Base-by-base conservation (phyloP, 2,113 vertebrate species). In the Tiliqua scincoides region DNA sequence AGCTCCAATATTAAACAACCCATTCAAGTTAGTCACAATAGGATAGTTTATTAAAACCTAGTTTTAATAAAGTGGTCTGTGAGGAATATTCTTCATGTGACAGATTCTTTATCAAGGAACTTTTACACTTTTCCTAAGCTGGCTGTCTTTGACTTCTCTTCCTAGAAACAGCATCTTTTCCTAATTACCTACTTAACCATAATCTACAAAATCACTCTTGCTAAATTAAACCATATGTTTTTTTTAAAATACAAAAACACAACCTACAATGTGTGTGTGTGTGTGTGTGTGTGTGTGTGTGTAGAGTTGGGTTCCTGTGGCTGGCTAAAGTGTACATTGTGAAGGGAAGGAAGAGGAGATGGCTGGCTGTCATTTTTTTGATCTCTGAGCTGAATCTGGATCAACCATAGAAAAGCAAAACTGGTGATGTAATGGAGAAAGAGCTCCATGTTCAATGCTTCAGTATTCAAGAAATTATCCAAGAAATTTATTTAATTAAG, bases 71-170 rank as follows among this genome's bases (percentile, higher is more conserved):
- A 79, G 52, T 70, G 35, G 27, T 15, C 52, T 4, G 57, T 25
- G 54, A 85, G 83, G 91, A 91, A 86, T n/a, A 40, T 79, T 90
- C 87, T 91, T 90, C 54, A 79, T 76, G 79, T 90, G 20, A 77
- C 88, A 91, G 90, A 91, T 91, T 89, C 84, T 86, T 80, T 82
- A 83, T 93, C 90, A 91, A 86, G 89, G 89, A 91, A 70, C 75
- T 78, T 85, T 88, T 88, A 74, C 0, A 21, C 89, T 52, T 0
- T 0, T 73, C 73, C 67, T 3, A 81, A 91, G 79, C 37, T 14
- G 1, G 25, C 43, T 25, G 54, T 82, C 59, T 43, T 68, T 77
- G 73, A 89, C 91, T 91, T 91, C 83, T 84, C 83, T 86, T 84
- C 48, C 83, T 88, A 83, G 73, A 89, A 91, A 85, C 0, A 9